phyloP scores from a whole-genome alignment of 2,888 invertebrate genomes.

The Ptilodon capucinus region DNA sequence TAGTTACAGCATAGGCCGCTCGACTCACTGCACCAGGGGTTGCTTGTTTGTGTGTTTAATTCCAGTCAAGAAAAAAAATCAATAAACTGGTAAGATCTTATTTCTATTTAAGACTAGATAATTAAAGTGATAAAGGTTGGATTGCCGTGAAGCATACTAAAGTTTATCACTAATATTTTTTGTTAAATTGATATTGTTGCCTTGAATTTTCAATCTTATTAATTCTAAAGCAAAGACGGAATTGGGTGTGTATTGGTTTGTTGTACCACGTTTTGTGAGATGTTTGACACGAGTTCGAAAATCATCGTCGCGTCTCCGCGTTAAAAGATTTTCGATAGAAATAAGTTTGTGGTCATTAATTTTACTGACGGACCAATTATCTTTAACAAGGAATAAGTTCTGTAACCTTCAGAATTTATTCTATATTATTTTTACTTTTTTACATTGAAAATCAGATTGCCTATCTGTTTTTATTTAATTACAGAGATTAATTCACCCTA shows the following conservation, averaged over 20 bases:
- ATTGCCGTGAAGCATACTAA: conserved; percentile 6
- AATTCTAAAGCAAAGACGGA: conserved; percentile 12
- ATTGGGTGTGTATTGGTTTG: conserved; percentile 22
- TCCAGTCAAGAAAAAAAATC: no score
- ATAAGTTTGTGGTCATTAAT: conserved; percentile 44
- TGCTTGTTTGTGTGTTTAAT: no score
- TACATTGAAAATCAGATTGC: no score
- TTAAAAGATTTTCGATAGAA: conserved; percentile 48
- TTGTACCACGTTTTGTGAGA: conserved; percentile 24
- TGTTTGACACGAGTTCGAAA: conserved; percentile 26
- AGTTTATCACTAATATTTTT: neutral
- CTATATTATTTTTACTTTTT: conserved; percentile 8
- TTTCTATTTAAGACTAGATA: neutral
- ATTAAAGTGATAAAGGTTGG: conserved; percentile 1
- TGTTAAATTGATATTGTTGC: neutral
- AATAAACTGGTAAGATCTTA: neutral
- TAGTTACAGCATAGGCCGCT: no score
- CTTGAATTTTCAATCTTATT: conserved; percentile 2
- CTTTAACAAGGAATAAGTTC: conserved; percentile 40
- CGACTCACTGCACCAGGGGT: no score
- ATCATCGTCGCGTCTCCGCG: conserved; percentile 31
- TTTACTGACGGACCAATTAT: conserved; percentile 45
- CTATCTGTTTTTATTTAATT: no score
- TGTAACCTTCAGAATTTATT: conserved; percentile 19
- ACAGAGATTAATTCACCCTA: no score